Evolutionary conservation across 2,888 invertebrate genomes (phyloP).

Genomic region (Hemistola chrysoprasaria): DNA sequence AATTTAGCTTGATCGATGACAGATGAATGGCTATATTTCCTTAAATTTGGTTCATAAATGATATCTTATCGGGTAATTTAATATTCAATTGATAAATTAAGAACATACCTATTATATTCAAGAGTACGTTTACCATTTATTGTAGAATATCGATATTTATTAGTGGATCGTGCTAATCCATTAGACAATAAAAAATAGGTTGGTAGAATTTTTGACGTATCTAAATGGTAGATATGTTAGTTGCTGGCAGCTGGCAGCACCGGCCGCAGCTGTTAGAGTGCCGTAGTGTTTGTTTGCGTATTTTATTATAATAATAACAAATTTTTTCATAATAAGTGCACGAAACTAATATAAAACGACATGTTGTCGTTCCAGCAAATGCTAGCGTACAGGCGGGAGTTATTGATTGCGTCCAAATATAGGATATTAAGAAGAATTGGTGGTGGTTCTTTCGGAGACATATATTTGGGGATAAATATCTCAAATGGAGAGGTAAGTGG

Average conservation of each 20-base stretch:
- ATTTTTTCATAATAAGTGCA: constrained; percentile 24
- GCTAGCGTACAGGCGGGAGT: constrained; percentile 34
- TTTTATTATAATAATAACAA: constrained; percentile 31
- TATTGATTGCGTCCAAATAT: constrained; percentile 84
- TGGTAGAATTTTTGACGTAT: constrained; percentile 21
- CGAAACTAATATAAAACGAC: constrained; percentile 17
- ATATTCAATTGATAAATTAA: no score
- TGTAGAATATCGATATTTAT: no score
- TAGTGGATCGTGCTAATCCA: no score
- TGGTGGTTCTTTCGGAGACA: constrained; percentile 98
- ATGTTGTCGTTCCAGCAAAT: constrained; percentile 37
- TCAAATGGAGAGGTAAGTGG: constrained; percentile 90
- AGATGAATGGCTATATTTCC: no score
- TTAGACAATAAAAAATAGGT: constrained; percentile 5
- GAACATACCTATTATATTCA: no score
- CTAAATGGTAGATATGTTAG: constrained; percentile 16
- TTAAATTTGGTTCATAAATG: no score
- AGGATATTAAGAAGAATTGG: constrained; percentile 96
- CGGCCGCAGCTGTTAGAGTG: constrained; percentile 31
- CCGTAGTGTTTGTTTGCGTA: constrained; percentile 38
- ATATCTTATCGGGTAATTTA: no score
- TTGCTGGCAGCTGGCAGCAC: constrained; percentile 26
- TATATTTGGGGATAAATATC: constrained; percentile 95
- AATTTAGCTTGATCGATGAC: no score
- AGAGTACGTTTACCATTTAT: no score